Base-by-base conservation (phyloP, 2,797 vertebrate genomes). In the Sciaenops ocellatus region DNA sequence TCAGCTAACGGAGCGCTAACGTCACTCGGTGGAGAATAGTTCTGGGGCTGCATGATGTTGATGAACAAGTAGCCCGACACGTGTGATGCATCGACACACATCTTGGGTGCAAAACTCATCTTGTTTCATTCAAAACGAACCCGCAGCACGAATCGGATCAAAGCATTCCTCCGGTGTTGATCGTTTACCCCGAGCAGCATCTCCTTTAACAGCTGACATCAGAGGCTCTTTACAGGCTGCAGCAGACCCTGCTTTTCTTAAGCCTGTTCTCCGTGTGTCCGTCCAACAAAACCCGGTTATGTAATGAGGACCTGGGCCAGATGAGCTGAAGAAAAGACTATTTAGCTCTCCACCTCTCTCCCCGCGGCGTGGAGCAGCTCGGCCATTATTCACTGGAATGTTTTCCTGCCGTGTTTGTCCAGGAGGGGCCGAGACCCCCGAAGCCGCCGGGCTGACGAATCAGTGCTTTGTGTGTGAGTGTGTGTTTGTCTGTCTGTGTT, bases 231-330 rank as follows among this genome's bases (percentile, higher is more conserved):
- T 61, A 46, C 65, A 44, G 73, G 34, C 67, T 11, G 60, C 69
- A 69, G 26, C 52, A 38, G 76, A 20, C 52, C 56, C 68, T 60
- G 77, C 78, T 79, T 76, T 73, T 69, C 87, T 87, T 67, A 73
- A 84, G 76, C 60, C 78, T 12, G 76, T 72, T 79, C 79, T 70
- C 76, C 18, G 3, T 75, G 50, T 46, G 80, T 72, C 80, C 62
- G 83, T 73, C 59, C 85, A 79, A 88, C 72, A 88, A 81, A 82
- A 83, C 79, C 62, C 56, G 18, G 79, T 94, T 94, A 93, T 87
- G 90, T 79, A 93, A 94, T 80, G 46, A 76, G 75, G 73, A 88
- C 79, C 65, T 71, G 50, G 81, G 84, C 88, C 91, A 93, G 85
- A 88, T 73, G 85, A 93, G 80, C 67, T 47, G 57, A 84, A 88